Conservation (phyloP, 2,888 invertebrate species). For the Oeneis ivallda region DNA sequence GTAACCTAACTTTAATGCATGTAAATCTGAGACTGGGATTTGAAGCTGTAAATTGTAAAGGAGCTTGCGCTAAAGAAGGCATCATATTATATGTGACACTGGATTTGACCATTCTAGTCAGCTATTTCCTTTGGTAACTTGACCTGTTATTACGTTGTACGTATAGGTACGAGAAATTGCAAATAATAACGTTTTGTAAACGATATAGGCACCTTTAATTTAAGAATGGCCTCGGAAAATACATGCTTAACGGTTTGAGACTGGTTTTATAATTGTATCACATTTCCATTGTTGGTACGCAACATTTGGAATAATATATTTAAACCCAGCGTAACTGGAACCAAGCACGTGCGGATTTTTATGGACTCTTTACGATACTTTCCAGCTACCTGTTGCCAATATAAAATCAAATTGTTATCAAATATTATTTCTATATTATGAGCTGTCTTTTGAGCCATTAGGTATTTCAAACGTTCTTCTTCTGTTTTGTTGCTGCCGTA, state of each 20-base stretch:
- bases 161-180: no score
- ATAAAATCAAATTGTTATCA: not conserved
- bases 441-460: no score
- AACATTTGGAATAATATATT: constrained; percentile 44
- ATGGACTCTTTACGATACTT: not conserved
- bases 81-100: no score
- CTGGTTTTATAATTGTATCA: constrained; percentile 17
- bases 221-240: constrained; percentile 7
- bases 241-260: not conserved
- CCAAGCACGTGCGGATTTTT: constrained; percentile 49
- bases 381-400: not conserved
- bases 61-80: no score
- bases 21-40: no score
- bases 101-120: no score
- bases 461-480: no score
- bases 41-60: no score
- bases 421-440: not conserved
- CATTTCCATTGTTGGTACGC: constrained; percentile 31
- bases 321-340: constrained; percentile 55
- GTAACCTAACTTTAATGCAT: no score
- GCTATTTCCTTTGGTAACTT: no score
- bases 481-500: no score
- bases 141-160: no score
- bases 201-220: constrained; percentile 3
- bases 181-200: not conserved